Evolutionary conservation across 64 coral and sea anemone genomes (phyloP).

Genomic region (Pocillopora damicornis): DNA sequence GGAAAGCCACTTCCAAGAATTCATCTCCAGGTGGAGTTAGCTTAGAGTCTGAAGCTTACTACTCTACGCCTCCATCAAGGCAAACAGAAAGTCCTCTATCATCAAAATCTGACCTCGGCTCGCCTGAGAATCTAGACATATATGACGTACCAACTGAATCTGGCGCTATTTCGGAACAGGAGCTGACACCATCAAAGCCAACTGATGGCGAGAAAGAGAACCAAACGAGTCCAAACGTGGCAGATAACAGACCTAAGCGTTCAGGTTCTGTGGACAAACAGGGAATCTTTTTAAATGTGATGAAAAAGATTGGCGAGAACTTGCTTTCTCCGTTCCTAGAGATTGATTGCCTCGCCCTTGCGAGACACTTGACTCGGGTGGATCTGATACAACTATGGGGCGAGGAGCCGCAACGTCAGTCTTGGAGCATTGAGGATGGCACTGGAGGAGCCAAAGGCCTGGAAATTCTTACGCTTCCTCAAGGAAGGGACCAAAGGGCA

Average conservation of each 20-base stretch:
- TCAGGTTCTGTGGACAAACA: conserved; percentile 50
- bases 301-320: conserved; percentile 62
- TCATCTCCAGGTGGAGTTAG: not conserved
- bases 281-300: conserved; percentile 77
- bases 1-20: not conserved
- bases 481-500: conserved; percentile 72
- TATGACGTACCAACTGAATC: not conserved
- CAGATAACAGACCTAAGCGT: not conserved
- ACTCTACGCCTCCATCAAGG: conserved; percentile 14
- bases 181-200: not conserved
- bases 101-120: conserved; percentile 1
- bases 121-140: not conserved
- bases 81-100: conserved; percentile 2
- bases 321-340: conserved; percentile 60
- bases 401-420: conserved; percentile 21
- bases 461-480: conserved; percentile 72
- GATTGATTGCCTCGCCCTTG: conserved; percentile 50
- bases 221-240: not conserved
- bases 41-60: not conserved
- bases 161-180: not conserved
- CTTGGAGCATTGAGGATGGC: conserved; percentile 62
- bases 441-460: conserved; percentile 73
- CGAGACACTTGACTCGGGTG: conserved; percentile 69
- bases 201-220: not conserved
- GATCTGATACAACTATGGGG: conserved; percentile 67